phyloP scores from a whole-genome alignment of 2,797 vertebrate genomes.

The Meriones psammophilus region DNA sequence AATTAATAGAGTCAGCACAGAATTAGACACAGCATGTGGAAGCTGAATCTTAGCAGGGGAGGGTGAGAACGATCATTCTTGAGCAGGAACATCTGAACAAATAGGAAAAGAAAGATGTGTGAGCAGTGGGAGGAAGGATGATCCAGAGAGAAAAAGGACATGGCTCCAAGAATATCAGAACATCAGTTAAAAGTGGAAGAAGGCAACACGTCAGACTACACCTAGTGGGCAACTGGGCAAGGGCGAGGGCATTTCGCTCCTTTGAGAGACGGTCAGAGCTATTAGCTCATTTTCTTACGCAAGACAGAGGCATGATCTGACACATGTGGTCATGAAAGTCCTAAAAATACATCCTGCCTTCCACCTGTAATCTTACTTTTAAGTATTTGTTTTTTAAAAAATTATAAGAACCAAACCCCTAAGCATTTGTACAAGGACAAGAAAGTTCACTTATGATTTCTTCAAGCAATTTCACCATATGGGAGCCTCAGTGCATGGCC shows the following conservation, averaged over 20 bases:
- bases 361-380: slow-evolving; percentile 27
- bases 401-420: neutral
- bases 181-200: neutral
- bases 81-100: neutral
- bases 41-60: neutral
- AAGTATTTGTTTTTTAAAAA: slow-evolving; percentile 46
- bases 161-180: neutral
- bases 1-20: neutral
- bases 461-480: neutral
- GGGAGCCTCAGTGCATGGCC: neutral
- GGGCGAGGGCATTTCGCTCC: neutral
- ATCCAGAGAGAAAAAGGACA: neutral
- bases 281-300: neutral
- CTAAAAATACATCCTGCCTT: slow-evolving; percentile 1
- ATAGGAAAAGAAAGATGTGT: neutral
- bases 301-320: neutral
- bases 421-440: neutral
- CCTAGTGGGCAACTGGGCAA: neutral
- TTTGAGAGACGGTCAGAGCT: neutral
- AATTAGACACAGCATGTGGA: neutral
- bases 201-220: neutral
- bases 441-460: neutral
- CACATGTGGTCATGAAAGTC: neutral
- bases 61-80: neutral
- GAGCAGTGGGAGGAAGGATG: neutral